Evolutionary conservation across 2,797 vertebrate species (phyloP).

Genomic region (Sebastes nivosus): DNA sequence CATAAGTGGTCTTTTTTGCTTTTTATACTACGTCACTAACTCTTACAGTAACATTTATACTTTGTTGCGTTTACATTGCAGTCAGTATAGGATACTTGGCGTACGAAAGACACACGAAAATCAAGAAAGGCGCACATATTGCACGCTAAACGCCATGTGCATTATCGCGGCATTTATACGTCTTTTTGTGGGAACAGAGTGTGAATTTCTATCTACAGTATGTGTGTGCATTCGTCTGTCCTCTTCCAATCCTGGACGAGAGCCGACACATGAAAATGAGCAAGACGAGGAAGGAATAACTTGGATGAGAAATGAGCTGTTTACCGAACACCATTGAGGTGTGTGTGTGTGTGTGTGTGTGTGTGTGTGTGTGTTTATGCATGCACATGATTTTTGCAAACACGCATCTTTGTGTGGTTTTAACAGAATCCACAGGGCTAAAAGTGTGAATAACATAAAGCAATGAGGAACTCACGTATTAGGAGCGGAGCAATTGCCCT

Average conservation of each 20-base stretch:
- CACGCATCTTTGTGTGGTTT: conserved; percentile 9
- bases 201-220: neutral
- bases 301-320: conserved; percentile 11
- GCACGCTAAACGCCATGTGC: neutral
- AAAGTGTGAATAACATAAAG: conserved; percentile 39
- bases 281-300: neutral
- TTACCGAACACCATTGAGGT: conserved; percentile 1
- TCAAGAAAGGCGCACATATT: too few species aligned
- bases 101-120: too few species aligned
- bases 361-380: neutral
- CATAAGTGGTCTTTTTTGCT: too few species aligned
- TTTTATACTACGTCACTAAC: too few species aligned
- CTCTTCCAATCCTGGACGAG: neutral
- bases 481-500: conserved; percentile 10
- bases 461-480: conserved; percentile 34
- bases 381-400: neutral
- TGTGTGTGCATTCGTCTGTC: neutral
- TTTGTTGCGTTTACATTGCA: neutral
- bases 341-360: neutral
- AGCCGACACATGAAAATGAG: conserved; percentile 20
- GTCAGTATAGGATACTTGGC: neutral
- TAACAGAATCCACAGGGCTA: conserved; percentile 12
- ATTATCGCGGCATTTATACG: neutral
- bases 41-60: too few species aligned
- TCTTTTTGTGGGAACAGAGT: neutral